Conservation (phyloP, 1,140 invertebrate species). For the Leptopilina boulardi region DNA sequence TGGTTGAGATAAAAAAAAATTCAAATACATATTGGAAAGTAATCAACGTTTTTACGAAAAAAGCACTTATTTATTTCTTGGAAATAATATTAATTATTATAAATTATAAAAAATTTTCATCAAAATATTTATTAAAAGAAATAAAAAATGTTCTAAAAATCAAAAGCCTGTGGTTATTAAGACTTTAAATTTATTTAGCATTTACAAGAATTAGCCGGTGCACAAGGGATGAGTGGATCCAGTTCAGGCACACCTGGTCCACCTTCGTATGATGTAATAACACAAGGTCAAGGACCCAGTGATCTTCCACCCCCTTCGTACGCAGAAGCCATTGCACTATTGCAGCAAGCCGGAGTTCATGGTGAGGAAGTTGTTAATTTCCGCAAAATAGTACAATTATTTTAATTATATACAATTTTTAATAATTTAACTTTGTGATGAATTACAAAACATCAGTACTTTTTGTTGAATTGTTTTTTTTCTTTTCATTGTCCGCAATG, state of each 20-base stretch:
- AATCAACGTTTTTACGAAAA: too few relatives aligned
- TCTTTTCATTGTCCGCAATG: too few relatives aligned
- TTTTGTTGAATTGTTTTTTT: too few relatives aligned
- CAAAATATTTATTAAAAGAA: too few relatives aligned
- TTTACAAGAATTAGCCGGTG: conserved; percentile 61
- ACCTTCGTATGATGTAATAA: conserved; percentile 63
- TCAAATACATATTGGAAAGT: neutral
- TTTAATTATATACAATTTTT: neutral
- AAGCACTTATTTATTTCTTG: too few relatives aligned
- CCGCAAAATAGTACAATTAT: neutral
- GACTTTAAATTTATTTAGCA: conserved; percentile 41
- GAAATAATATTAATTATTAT: too few relatives aligned
- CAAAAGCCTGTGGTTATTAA: neutral
- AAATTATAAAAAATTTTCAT: too few relatives aligned
- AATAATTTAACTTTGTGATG: neutral
- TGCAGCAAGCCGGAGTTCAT: conserved; percentile 59
- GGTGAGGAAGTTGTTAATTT: conserved; percentile 43
- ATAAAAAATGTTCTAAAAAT: neutral
- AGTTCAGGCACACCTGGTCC: conserved; percentile 56
- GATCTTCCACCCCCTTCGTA: conserved; percentile 65
- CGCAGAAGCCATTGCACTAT: conserved; percentile 62
- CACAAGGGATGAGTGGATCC: conserved; percentile 56
- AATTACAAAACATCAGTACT: neutral
- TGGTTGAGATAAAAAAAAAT: neutral
- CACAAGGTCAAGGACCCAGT: conserved; percentile 59